Percentiles rank a stretch among this genome's conserved stretches.
Evolutionary conservation across 92 coral and sea anemone species (phyloP).

Genomic region (Siderastrea radians): DNA sequence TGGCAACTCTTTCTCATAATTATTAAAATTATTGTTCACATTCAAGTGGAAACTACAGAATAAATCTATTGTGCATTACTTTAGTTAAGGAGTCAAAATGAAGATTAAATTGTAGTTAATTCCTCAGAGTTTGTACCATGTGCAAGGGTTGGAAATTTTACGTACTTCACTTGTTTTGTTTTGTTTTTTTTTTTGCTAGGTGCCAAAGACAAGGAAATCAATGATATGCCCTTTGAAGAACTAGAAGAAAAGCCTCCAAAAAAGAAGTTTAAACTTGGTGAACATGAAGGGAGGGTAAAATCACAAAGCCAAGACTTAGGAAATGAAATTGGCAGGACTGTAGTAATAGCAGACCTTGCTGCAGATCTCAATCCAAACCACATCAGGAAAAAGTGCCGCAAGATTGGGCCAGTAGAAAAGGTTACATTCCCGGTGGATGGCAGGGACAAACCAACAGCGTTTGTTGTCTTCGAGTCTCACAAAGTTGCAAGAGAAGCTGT

Average conservation of each 20-base stretch:
- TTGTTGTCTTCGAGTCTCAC: constrained; percentile 71
- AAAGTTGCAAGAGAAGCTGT: constrained; percentile 85
- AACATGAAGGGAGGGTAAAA: constrained; percentile 67
- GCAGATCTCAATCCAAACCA: constrained; percentile 72
- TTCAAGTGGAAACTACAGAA: too few relatives aligned
- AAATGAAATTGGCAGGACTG: constrained; percentile 83
- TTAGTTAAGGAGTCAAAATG: too few relatives aligned
- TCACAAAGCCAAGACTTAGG: constrained; percentile 76
- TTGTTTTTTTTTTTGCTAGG: background rate
- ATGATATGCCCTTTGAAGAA: background rate
- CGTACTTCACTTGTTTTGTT: background rate
- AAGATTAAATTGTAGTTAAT: too few relatives aligned
- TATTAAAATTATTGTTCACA: too few relatives aligned
- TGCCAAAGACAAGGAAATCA: constrained; percentile 1
- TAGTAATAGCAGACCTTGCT: constrained; percentile 81
- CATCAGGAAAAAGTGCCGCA: constrained; percentile 81
- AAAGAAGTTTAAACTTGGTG: background rate
- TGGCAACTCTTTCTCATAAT: too few relatives aligned
- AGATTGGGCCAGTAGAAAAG: constrained; percentile 77
- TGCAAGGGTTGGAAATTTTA: background rate
- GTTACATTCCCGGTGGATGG: constrained; percentile 86
- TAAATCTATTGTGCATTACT: too few relatives aligned
- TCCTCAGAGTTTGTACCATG: too few relatives aligned
- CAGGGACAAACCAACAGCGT: constrained; percentile 80
- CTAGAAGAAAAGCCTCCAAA: constrained; percentile 32